Evolutionary conservation across 2,888 invertebrate genomes (phyloP), one percentile per base, ranked within the genome.

Genomic region (Phortica magna): DNA sequence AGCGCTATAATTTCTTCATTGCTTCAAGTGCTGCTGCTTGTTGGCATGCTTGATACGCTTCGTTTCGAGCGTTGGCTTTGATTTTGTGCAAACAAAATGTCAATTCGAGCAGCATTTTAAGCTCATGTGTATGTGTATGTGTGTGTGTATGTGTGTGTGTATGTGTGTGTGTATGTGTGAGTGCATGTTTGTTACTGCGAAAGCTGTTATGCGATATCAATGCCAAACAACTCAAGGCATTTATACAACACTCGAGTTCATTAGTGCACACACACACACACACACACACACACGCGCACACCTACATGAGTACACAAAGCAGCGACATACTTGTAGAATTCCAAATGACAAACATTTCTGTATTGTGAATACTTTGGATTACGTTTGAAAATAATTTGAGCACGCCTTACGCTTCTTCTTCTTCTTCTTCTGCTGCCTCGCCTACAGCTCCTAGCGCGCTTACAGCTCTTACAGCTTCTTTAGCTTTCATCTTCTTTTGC

Each of bases 1-100:
- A 64, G 22, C 22, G 31, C 53, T 64, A 64, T 73, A 73, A 64
- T 61, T 57, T 61, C 57, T 48, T 64, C 43, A 61, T 31, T 64
- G 48, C 39, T 41, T 64, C 42, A 53, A 48, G 48, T 48, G 48
- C 48, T 48, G 43, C 43, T 6, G 10, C 9, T 48, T 48, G 48
- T 14, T 48, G 14, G 48, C 3, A 5, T 12, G 48, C 48, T 12
- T 31, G 31, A 14, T 14, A 31, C 14, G n/a, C 17, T 55, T 67
- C 9, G 74, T 48, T 41, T 70, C 55, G 39, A 71, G 73, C 73
- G 9, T 61, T 75, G 65, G 78, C 43, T 76, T 76, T 77, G 78
- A 73, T 80, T 79, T 80, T 80, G 81, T 80, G 80, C 77, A 80
- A 80, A 80, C 78, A 75, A 80, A 80, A 84, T 84, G 86, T 80